Conservation (phyloP, 1,140 invertebrate species). For the Carposina sasakii region DNA sequence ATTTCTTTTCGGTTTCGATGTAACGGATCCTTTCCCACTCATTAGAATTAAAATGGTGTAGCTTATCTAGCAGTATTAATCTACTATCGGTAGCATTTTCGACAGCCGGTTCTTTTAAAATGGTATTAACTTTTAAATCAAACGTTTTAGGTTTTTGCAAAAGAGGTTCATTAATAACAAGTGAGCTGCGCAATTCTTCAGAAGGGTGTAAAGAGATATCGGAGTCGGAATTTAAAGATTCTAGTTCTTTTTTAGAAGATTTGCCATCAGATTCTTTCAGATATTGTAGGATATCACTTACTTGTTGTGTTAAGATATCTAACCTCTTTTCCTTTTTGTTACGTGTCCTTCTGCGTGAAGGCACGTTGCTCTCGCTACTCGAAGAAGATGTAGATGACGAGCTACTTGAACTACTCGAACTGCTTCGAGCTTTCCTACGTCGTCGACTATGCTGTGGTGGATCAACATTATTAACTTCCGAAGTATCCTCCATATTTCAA, state of each 20-base stretch:
- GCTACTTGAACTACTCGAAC: background rate
- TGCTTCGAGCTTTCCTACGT: too few relatives aligned
- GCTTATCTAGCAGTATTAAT: background rate
- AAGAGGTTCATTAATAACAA: background rate
- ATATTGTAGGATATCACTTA: background rate
- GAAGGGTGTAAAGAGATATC: background rate
- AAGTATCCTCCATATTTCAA: too few relatives aligned
- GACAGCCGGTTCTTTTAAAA: slow-evolving; percentile 1
- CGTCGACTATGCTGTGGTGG: too few relatives aligned
- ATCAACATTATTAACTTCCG: too few relatives aligned
- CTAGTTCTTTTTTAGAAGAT: background rate
- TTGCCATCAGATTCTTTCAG: background rate
- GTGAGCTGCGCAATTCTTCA: background rate
- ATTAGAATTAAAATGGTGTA: slow-evolving; percentile 1
- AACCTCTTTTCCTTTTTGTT: background rate
- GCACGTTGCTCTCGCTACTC: background rate
- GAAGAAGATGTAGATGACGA: background rate
- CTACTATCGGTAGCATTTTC: background rate
- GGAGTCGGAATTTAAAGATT: background rate
- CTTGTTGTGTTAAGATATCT: background rate
- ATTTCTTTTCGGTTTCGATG: background rate
- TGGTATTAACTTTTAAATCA: background rate
- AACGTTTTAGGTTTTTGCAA: background rate
- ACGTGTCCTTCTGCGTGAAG: background rate
- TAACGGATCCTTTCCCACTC: background rate